A percentile compares a stretch with the other conserved stretches of the same genome.
These are phyloP conservation scores for Pararge aegeria DNA, from an alignment of 1,140 invertebrate genomes.

Conservation along the genomic window DNA sequence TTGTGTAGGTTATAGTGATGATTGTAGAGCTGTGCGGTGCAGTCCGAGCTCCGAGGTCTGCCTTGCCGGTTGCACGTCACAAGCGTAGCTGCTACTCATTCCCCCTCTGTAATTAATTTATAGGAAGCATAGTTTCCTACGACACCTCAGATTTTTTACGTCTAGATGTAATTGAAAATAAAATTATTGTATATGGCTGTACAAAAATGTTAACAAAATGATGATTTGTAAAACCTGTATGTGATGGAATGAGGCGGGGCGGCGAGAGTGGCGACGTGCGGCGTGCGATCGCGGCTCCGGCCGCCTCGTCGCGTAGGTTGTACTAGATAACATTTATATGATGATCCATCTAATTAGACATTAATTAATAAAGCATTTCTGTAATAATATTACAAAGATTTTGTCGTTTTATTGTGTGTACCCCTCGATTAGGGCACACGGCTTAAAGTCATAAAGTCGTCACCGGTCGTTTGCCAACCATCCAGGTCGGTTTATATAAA, in stretches of 20 bases:
- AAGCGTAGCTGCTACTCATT: slow-evolving; percentile 76
- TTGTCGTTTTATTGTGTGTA: slow-evolving; percentile 55
- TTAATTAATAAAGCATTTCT: slow-evolving; percentile 81
- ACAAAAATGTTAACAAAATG: slow-evolving; percentile 80
- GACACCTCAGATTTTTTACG: slow-evolving; percentile 78
- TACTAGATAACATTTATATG: slow-evolving; percentile 81
- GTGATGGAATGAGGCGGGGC: slow-evolving; percentile 72
- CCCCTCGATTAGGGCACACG: not conserved
- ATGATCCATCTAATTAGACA: slow-evolving; percentile 80
- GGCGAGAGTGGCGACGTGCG: slow-evolving; percentile 55
- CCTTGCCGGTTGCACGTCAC: slow-evolving; percentile 74
- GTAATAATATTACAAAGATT: slow-evolving; percentile 79
- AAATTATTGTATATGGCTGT: slow-evolving; percentile 81
- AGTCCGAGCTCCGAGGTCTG: slow-evolving; percentile 73
- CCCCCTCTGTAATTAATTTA: slow-evolving; percentile 77
- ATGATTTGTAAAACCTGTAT: slow-evolving; percentile 77
- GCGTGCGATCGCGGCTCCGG: slow-evolving; percentile 55
- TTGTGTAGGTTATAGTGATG: slow-evolving; percentile 73
- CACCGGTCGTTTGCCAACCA: too few relatives aligned
- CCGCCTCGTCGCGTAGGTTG: slow-evolving; percentile 76
- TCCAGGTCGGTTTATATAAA: too few relatives aligned
- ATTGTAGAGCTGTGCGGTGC: slow-evolving; percentile 74
- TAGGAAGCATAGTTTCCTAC: slow-evolving; percentile 79
- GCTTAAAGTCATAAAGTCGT: too few relatives aligned
- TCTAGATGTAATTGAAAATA: slow-evolving; percentile 79